Conservation (phyloP, 2,113 vertebrate genomes). For the Sterrhoptilus dennistouni region DNA sequence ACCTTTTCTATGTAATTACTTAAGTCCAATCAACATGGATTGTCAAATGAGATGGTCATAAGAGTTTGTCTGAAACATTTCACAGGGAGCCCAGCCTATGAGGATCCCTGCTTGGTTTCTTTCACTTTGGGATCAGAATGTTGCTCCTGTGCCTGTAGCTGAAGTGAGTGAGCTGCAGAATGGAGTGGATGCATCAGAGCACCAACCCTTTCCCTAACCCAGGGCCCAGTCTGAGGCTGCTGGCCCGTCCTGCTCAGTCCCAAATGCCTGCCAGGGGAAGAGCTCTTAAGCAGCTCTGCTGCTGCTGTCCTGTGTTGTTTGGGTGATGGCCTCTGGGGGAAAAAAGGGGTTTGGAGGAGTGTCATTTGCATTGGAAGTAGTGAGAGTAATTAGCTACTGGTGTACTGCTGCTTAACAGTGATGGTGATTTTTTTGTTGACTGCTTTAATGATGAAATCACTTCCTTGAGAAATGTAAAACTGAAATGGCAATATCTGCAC, state of each 20-base stretch:
- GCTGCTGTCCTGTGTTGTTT: background rate
- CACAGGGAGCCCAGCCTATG: background rate
- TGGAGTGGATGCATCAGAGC: background rate
- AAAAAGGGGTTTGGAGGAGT: background rate
- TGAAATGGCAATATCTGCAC: background rate
- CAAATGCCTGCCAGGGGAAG: background rate
- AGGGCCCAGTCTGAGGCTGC: background rate
- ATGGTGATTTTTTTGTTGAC: background rate
- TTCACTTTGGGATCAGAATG: background rate
- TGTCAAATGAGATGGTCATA: background rate
- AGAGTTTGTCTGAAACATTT: background rate
- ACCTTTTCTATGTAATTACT: background rate
- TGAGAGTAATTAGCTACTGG: background rate
- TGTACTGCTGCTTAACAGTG: background rate
- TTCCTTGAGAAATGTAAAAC: background rate
- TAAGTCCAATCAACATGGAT: background rate
- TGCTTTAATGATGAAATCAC: background rate
- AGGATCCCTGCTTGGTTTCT: background rate
- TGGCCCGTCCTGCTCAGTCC: background rate
- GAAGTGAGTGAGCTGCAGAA: background rate
- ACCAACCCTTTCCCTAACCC: background rate
- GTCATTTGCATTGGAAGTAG: background rate
- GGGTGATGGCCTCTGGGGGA: background rate
- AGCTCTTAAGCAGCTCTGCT: background rate
- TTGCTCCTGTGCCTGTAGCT: background rate